phyloP scores from a whole-genome alignment of 1,140 invertebrate species.

The Pseudomyrmex dendroicus region DNA sequence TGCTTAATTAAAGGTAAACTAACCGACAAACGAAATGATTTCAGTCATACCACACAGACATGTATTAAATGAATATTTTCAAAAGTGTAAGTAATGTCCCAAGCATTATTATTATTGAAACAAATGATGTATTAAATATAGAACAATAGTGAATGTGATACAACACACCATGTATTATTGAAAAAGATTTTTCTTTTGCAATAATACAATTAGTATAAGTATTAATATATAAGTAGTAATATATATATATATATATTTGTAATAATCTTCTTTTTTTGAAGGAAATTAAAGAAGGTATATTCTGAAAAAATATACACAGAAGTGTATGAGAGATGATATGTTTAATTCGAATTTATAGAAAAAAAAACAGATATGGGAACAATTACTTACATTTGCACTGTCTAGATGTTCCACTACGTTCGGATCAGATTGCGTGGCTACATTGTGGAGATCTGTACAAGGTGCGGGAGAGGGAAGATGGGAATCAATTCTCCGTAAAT shows the following conservation, averaged over 20 bases:
- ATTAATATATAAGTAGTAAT: too few relatives aligned
- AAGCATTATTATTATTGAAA: conserved; percentile 34
- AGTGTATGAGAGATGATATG: conserved; percentile 25
- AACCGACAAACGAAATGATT: conserved; percentile 4
- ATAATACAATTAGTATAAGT: conserved; percentile 8
- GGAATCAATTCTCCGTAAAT: conserved; percentile 58
- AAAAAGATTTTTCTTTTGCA: conserved; percentile 17
- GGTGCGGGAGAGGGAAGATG: conserved; percentile 63
- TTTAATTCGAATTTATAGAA: conserved; percentile 61
- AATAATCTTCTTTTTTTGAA: neutral
- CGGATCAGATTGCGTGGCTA: conserved; percentile 78
- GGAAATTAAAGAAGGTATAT: conserved; percentile 18
- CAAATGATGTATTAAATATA: conserved; percentile 22
- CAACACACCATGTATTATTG: conserved; percentile 8
- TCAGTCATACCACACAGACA: neutral
- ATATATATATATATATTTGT: conserved; percentile 20
- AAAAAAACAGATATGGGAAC: conserved; percentile 66
- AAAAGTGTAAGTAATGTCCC: conserved; percentile 71
- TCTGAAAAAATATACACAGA: conserved; percentile 16
- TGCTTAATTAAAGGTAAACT: neutral
- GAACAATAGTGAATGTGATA: neutral
- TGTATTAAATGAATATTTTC: conserved; percentile 24
- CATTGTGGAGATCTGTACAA: conserved; percentile 77
- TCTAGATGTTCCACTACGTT: conserved; percentile 73
- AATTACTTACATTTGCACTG: conserved; percentile 80